A percentile compares a stretch with the other conserved stretches of the same genome.
Conservation (phyloP, 1,140 invertebrate species). For the Araneus ventricosus region DNA sequence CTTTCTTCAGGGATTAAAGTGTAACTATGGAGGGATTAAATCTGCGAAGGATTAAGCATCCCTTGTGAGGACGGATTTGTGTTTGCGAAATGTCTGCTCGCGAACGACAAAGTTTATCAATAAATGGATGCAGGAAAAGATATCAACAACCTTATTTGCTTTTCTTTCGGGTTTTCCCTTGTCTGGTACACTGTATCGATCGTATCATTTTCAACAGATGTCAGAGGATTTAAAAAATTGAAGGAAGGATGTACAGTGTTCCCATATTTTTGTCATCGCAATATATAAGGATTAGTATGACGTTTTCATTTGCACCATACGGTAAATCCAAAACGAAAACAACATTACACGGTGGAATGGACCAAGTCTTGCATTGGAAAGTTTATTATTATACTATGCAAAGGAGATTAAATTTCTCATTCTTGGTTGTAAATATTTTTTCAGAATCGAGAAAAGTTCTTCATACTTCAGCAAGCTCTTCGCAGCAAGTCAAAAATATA, state of each 20-base stretch:
- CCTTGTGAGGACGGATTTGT: conserved; percentile 3
- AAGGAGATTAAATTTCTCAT: too few relatives aligned
- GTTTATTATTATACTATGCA: too few relatives aligned
- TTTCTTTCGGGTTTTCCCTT: background rate
- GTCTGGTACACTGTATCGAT: background rate
- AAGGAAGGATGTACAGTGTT: background rate
- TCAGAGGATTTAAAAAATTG: background rate
- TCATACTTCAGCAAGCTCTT: too few relatives aligned
- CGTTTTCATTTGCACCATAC: too few relatives aligned
- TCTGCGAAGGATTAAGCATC: conserved; percentile 18
- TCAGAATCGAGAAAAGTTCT: too few relatives aligned
- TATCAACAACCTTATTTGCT: background rate
- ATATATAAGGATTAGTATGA: too few relatives aligned
- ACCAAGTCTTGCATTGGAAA: too few relatives aligned
- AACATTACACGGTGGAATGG: too few relatives aligned
- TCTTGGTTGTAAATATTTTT: too few relatives aligned
- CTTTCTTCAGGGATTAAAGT: conserved; percentile 26
- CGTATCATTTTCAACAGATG: background rate
- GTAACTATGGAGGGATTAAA: conserved; percentile 45
- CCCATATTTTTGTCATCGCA: too few relatives aligned
- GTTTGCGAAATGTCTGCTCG: conserved; percentile 15
- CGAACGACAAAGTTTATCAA: background rate
- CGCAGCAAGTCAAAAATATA: too few relatives aligned
- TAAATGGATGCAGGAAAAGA: background rate
- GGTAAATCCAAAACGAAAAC: too few relatives aligned